Evolutionary conservation across 2,888 invertebrate genomes (phyloP).

Genomic region (Hemaris fuciformis): DNA sequence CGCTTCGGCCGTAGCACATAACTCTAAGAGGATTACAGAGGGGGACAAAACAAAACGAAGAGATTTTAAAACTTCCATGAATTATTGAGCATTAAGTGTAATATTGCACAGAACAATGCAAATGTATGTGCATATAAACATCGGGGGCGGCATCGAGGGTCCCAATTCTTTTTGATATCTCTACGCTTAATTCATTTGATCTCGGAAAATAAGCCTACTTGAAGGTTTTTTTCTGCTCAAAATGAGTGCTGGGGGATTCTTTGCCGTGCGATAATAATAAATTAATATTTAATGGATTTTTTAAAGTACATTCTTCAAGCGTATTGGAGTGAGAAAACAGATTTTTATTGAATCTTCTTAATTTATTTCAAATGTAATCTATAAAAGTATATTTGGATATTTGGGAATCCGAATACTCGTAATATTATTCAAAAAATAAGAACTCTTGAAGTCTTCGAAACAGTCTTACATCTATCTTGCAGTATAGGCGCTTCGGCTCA

Average conservation of each 20-base stretch:
- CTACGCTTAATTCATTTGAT: slow-evolving; percentile 3
- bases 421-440: no score
- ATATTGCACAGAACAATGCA: slow-evolving; percentile 14
- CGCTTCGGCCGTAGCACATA: slow-evolving; percentile 13
- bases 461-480: no score
- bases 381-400: not conserved
- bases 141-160: not conserved
- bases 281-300: not conserved
- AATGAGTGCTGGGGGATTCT: not conserved
- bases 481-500: no score
- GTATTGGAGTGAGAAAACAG: no score
- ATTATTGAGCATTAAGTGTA: slow-evolving; percentile 40
- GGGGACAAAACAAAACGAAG: slow-evolving; percentile 29
- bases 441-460: no score
- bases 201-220: not conserved
- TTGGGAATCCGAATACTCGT: no score
- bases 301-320: not conserved
- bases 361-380: not conserved
- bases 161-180: not conserved
- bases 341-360: not conserved
- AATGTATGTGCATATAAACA: slow-evolving; percentile 19
- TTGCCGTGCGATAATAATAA: not conserved
- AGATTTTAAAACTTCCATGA: slow-evolving; percentile 40
- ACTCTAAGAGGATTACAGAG: slow-evolving; percentile 38
- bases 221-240: not conserved